Evolutionary conservation across 2,797 vertebrate species (phyloP).

Genomic region (Enteromius trimaculatus): DNA sequence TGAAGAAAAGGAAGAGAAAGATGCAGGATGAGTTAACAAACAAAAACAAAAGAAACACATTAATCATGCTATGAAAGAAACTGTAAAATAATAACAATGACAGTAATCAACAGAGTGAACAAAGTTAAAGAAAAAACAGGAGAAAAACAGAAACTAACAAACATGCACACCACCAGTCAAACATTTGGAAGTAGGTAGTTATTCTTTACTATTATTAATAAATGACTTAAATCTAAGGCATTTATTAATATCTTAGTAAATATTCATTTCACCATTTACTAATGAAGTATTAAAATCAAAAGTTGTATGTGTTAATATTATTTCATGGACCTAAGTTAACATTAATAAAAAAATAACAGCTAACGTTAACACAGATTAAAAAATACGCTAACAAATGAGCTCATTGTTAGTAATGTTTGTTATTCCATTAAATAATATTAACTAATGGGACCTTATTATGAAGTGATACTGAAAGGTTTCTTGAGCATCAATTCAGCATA

Average conservation of each 20-base stretch:
- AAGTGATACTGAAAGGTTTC: too few species aligned
- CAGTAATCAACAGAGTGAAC: slow-evolving; percentile 45
- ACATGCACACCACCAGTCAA: background rate
- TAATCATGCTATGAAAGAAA: slow-evolving; percentile 39
- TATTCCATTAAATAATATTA: too few species aligned
- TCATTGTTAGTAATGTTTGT: too few species aligned
- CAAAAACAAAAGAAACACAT: slow-evolving; percentile 63
- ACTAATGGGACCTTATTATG: too few species aligned
- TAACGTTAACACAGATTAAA: too few species aligned
- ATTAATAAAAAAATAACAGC: too few species aligned
- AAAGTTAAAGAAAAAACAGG: slow-evolving; percentile 57
- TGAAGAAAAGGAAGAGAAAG: slow-evolving; percentile 14
- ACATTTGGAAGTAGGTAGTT: background rate
- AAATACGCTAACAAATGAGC: too few species aligned
- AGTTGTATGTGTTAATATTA: background rate
- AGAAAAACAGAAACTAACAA: slow-evolving; percentile 48
- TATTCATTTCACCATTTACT: too few species aligned
- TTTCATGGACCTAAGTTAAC: too few species aligned
- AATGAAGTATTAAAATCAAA: background rate
- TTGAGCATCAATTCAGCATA: too few species aligned
- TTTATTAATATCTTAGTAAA: too few species aligned
- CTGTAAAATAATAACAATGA: slow-evolving; percentile 54
- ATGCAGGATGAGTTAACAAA: slow-evolving; percentile 47
- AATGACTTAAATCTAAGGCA: too few species aligned
- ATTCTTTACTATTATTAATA: background rate